phyloP scores from a whole-genome alignment of 2,797 vertebrate species.

The Eurystomus glaucurus region DNA sequence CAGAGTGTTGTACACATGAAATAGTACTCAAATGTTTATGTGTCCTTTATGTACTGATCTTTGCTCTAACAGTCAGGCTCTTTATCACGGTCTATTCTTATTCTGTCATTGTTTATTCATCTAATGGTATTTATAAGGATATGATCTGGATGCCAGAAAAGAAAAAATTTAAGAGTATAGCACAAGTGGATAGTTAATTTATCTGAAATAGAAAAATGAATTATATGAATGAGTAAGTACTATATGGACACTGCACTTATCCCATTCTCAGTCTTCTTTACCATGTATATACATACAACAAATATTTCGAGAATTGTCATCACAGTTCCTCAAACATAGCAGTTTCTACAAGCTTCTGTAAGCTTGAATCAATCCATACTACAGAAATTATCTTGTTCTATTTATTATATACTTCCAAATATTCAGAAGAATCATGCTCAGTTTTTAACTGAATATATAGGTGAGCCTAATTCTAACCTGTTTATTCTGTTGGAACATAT shows the following conservation, averaged over 20 bases:
- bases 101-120: background rate
- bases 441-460: background rate
- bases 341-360: background rate
- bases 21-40: background rate
- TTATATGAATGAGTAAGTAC: background rate
- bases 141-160: background rate
- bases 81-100: background rate
- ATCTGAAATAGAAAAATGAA: background rate
- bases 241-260: background rate
- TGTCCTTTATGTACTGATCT: background rate
- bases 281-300: background rate
- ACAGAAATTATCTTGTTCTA: background rate
- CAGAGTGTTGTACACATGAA: background rate
- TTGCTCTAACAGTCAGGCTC: background rate
- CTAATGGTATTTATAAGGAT: background rate
- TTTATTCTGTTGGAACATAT: background rate
- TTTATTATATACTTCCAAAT: background rate
- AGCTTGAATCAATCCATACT: background rate
- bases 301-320: background rate
- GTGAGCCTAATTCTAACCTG: background rate
- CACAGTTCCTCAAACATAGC: accelerated
- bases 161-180: background rate
- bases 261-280: background rate
- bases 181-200: background rate
- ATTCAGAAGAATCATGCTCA: background rate